Conservation (phyloP, 1,140 invertebrate species). For the Drosophila kepulauana region DNA sequence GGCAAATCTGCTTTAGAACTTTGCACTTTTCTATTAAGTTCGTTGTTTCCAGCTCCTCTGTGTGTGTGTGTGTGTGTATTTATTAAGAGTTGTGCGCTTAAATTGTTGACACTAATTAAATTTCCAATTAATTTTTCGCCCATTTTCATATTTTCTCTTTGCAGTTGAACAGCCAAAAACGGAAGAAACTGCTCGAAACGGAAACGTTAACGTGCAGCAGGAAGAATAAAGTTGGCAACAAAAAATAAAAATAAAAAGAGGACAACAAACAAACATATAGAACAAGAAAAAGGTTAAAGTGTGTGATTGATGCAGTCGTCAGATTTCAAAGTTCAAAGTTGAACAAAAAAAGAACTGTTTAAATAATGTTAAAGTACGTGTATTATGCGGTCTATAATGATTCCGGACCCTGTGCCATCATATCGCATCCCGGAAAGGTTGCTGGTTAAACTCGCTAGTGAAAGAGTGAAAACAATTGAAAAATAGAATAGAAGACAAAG, state of each 20-base stretch:
- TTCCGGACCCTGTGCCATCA: constrained; percentile 17
- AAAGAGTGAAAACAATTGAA: neutral
- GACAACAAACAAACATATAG: neutral
- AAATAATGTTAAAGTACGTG: constrained; percentile 26
- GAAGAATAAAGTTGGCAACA: constrained; percentile 33
- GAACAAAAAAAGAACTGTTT: constrained; percentile 9
- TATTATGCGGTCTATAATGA: constrained; percentile 8
- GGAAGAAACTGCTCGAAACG: constrained; percentile 19
- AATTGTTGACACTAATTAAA: constrained; percentile 51
- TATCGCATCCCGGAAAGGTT: constrained; percentile 28
- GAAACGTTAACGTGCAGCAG: constrained; percentile 34
- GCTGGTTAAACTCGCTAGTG: constrained; percentile 25
- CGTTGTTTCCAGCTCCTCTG: constrained; percentile 3
- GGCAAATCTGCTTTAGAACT: constrained; percentile 45
- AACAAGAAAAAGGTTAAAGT: neutral
- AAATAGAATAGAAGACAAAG: no score
- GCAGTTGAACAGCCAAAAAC: constrained; percentile 34
- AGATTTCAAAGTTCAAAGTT: constrained; percentile 6
- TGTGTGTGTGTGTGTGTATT: constrained; percentile 9
- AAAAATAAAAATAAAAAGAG: constrained; percentile 5
- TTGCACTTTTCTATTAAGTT: constrained; percentile 40
- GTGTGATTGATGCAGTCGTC: constrained; percentile 20
- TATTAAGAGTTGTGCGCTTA: constrained; percentile 29
- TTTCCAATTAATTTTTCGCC: constrained; percentile 61
- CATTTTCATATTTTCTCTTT: constrained; percentile 45